Evolutionary conservation across 2,113 vertebrate species (phyloP), one percentile per base, ranked within the genome.

Genomic region (Zosterops hypoxanthus): DNA sequence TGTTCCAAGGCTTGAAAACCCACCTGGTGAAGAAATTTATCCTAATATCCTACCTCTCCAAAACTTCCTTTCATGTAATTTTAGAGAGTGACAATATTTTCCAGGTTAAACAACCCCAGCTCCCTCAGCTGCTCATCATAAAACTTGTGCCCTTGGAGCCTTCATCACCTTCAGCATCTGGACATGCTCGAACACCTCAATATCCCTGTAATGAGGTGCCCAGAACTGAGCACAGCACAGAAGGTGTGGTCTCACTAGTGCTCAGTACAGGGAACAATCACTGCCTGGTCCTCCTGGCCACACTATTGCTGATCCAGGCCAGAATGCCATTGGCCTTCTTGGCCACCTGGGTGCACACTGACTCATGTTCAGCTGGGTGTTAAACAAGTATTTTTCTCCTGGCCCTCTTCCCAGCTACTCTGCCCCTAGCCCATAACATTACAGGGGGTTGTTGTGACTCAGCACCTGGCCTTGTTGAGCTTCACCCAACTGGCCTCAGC

Each of bases 241-340:
- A 12, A 24, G 15, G 3, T 8, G 15, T 6, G 19, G 12, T 33
- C 5, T 52, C 19, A 36, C 44, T 42, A 57, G 36, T 50, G 14
- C 14, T 0, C 0, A 73, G 26, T 20, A 14, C 36, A 36, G 22
- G 11, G 5, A 2, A 9, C 6, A 8, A 39, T 73, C 15, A 0
- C 19, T 59, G 20, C 26, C 28, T 46, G 33, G 2, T 52, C 19
- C 26, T 52, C 23, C 33, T 44, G 69, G 46, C 8, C 46, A 21
- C 15, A 29, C 5, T 14, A 8, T 17, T 46, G 39, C 28, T 66
- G 33, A 21, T 17, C 13, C 8, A 52, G 16, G 21, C 10, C 23
- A 53, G 46, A 11, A 23, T 52, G 8, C 2, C 77, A 46, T 3
- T n/a, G 12, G 5, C 11, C 19, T 10, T 34, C n/a, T 52, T 46